Conservation (phyloP, 2,113 vertebrate species). For the Sylvietta virens region DNA sequence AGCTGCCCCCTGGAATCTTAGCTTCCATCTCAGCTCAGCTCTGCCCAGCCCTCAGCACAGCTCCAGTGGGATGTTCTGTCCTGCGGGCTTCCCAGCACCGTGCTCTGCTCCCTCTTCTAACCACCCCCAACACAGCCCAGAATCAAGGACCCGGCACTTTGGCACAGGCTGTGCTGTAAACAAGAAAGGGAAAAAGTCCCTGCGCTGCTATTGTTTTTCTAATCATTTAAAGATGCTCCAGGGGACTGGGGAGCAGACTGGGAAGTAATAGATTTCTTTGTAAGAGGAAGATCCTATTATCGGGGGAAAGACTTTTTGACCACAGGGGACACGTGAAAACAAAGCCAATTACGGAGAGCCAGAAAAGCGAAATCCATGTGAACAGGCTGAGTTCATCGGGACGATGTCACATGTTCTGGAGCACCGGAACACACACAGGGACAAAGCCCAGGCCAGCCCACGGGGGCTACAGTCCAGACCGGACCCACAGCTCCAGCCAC, state of each 20-base stretch:
- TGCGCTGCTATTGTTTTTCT: not conserved
- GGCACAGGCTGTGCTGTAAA: not conserved
- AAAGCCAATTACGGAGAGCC: not conserved
- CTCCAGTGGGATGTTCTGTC: not conserved
- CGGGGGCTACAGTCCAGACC: rapidly evolving
- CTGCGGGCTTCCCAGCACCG: not conserved
- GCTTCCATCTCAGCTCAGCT: not conserved
- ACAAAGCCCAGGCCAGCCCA: not conserved
- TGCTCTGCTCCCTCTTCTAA: not conserved
- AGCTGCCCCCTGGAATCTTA: rapidly evolving
- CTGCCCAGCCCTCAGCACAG: not conserved
- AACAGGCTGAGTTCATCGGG: not conserved
- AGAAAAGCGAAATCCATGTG: not conserved
- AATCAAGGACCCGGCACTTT: not conserved
- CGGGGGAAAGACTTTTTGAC: not conserved
- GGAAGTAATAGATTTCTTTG: not conserved
- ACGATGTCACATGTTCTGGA: not conserved
- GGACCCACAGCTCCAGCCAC: rapidly evolving
- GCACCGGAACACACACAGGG: rapidly evolving
- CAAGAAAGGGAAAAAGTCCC: not conserved
- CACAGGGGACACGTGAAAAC: not conserved
- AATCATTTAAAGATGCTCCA: not conserved
- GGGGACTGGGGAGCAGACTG: not conserved
- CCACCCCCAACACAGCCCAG: not conserved
- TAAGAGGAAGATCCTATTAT: not conserved